These are phyloP conservation scores for Candoia aspera DNA, from an alignment of 2,113 vertebrate genomes.

Conservation along the genomic window DNA sequence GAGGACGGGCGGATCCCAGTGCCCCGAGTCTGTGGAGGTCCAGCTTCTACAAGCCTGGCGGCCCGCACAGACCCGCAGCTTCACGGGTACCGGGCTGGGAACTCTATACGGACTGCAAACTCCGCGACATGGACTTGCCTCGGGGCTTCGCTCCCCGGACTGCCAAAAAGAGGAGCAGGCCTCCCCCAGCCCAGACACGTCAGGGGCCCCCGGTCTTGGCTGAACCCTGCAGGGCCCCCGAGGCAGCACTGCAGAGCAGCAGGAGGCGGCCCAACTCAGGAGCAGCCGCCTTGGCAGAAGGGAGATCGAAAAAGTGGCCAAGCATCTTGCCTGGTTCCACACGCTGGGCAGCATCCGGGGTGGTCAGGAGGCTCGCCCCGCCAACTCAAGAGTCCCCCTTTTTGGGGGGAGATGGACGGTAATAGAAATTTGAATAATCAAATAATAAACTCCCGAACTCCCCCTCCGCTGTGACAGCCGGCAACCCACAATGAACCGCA, in stretches of 20 bases:
- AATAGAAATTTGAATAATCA: too few relatives aligned
- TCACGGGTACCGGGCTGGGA: background rate
- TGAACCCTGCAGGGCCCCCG: background rate
- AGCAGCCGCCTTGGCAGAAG: background rate
- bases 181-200: background rate
- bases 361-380: background rate
- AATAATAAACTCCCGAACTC: too few relatives aligned
- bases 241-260: background rate
- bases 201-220: background rate
- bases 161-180: too few relatives aligned
- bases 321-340: background rate
- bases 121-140: background rate
- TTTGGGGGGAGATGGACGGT: too few relatives aligned
- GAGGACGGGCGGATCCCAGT: background rate
- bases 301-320: background rate
- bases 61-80: background rate
- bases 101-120: too few relatives aligned
- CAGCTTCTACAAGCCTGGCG: background rate
- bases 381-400: too few relatives aligned
- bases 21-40: background rate
- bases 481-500: background rate
- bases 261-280: background rate
- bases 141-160: background rate
- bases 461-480: background rate
- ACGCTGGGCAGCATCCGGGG: accelerated